Percentiles rank a stretch among this genome's conserved stretches.
phyloP scores from a whole-genome alignment of 2,113 vertebrate species.

The Cyphotilapia sp. region DNA sequence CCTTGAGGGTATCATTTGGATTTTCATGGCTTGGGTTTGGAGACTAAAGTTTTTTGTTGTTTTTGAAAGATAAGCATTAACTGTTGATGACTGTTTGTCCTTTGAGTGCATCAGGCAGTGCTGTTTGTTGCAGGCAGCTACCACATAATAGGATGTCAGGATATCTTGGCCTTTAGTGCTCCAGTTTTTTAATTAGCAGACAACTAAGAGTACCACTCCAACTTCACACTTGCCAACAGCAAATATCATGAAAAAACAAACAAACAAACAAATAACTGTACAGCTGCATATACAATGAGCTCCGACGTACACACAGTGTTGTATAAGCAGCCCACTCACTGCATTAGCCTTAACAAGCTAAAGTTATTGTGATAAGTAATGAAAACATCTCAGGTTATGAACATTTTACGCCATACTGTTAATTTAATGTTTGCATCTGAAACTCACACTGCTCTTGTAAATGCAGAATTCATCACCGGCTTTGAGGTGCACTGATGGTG shows the following conservation, averaged over 20 bases:
- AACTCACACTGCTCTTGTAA: background rate
- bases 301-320: background rate
- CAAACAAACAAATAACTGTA: rapidly evolving
- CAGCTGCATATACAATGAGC: background rate
- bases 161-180: background rate
- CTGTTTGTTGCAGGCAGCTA: background rate
- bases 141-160: background rate
- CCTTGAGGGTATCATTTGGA: background rate
- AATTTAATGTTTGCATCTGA: background rate
- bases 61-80: background rate
- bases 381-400: background rate
- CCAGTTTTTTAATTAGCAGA: background rate
- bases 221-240: background rate
- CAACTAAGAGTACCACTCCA: background rate
- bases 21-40: no score
- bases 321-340: background rate
- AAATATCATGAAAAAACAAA: background rate
- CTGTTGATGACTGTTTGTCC: background rate
- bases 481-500: background rate
- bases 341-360: background rate
- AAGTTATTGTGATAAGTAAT: background rate
- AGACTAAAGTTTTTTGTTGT: background rate
- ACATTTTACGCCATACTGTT: background rate
- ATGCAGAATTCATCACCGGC: background rate
- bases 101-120: background rate